These are phyloP conservation scores for Alexandromys fortis DNA, from an alignment of 2,113 vertebrate species.

Conservation along the genomic window DNA sequence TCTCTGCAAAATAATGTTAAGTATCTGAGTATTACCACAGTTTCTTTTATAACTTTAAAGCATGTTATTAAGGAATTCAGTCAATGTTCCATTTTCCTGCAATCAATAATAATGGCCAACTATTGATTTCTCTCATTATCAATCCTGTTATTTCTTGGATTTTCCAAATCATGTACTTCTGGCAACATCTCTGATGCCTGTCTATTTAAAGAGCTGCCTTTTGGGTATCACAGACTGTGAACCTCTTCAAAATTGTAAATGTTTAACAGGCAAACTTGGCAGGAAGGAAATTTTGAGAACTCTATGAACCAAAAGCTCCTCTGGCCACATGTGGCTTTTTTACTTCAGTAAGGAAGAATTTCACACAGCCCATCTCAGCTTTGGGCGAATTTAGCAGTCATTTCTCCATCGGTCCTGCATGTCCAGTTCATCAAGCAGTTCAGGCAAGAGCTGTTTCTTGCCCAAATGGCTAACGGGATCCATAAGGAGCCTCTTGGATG, in stretches of 20 bases:
- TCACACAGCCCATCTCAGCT: neutral
- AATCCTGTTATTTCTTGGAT: neutral
- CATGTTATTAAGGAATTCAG: neutral
- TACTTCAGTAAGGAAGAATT: neutral
- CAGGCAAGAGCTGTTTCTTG: too few species aligned
- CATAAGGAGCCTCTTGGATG: too few species aligned
- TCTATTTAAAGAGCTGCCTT: neutral
- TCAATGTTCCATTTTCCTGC: neutral
- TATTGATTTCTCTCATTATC: neutral
- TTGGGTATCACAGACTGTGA: conserved; percentile 1
- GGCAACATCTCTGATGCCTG: neutral
- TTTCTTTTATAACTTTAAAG: neutral
- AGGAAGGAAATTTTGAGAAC: neutral
- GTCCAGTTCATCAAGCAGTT: too few species aligned
- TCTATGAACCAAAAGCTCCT: neutral
- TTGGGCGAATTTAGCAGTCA: too few species aligned
- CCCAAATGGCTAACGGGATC: too few species aligned
- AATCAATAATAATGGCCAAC: neutral
- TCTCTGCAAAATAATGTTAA: neutral
- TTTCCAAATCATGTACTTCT: neutral
- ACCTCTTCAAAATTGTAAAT: neutral
- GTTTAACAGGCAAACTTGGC: conserved; percentile 6
- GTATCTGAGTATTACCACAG: neutral
- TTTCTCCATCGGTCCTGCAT: too few species aligned
- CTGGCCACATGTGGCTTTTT: neutral